A percentile compares a stretch with the other conserved stretches of the same genome.
Conservation (phyloP, 2,888 invertebrate genomes). For the Drosophila birchii region DNA sequence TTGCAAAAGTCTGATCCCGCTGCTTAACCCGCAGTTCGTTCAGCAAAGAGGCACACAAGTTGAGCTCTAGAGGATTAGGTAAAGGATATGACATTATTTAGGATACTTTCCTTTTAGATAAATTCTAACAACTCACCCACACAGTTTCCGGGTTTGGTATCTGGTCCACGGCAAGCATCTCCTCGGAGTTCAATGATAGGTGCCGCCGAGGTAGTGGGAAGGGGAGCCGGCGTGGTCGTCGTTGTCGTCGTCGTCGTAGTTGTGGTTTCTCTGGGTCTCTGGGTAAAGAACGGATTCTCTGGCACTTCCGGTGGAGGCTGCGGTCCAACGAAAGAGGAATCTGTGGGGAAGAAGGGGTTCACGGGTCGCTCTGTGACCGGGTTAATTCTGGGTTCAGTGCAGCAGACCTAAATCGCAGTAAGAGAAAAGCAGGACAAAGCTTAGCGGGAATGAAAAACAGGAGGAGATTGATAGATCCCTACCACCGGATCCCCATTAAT, state of each 20-base stretch:
- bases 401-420: conserved; percentile 73
- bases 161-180: conserved; percentile 66
- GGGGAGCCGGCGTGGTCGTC: conserved; percentile 34
- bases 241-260: conserved; percentile 15
- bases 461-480: conserved; percentile 33
- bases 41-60: conserved; percentile 66
- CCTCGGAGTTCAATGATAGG: conserved; percentile 49
- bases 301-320: conserved; percentile 25
- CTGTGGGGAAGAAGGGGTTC: conserved; percentile 63
- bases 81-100: not conserved
- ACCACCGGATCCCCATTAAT: conserved; percentile 83
- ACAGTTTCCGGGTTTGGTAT: conserved; percentile 70
- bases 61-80: conserved; percentile 61
- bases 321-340: conserved; percentile 37
- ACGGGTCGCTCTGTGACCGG: conserved; percentile 55
- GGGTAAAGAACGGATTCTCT: conserved; percentile 62
- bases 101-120: not conserved
- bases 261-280: conserved; percentile 15
- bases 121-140: conserved; percentile 57
- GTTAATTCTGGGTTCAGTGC: conserved; percentile 67
- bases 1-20: conserved; percentile 53
- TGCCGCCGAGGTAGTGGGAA: conserved; percentile 47
- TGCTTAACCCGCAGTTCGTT: conserved; percentile 64
- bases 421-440: conserved; percentile 17
- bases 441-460: conserved; percentile 12